Evolutionary conservation across 2,113 vertebrate genomes (phyloP).

Genomic region (Burhinus bistriatus): DNA sequence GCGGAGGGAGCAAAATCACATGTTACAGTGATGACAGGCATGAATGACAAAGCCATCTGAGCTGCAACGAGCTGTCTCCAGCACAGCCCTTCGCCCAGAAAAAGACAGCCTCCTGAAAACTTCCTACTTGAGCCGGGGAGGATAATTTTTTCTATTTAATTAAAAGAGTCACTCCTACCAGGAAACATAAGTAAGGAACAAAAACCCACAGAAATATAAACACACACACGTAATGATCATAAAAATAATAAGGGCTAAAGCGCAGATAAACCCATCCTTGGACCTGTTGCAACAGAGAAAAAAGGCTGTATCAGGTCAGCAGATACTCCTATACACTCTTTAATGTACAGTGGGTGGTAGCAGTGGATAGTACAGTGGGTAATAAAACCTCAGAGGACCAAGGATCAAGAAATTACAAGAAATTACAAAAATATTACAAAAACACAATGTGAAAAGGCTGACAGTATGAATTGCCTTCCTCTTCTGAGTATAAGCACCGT

Average conservation of each 20-base stretch:
- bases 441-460: background rate
- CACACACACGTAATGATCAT: too few relatives aligned
- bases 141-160: background rate
- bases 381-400: background rate
- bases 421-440: background rate
- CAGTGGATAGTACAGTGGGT: background rate
- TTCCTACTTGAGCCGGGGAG: background rate
- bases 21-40: background rate
- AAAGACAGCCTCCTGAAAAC: background rate
- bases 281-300: background rate
- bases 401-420: background rate
- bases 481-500: rapidly evolving
- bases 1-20: background rate
- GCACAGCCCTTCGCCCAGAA: background rate
- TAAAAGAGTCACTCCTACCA: too few relatives aligned
- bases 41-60: background rate
- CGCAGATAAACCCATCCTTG: background rate
- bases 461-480: background rate
- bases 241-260: too few relatives aligned
- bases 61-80: background rate
- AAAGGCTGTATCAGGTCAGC: background rate
- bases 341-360: background rate
- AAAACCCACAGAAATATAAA: too few relatives aligned
- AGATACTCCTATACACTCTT: background rate
- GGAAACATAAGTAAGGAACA: too few relatives aligned